Base-by-base conservation (phyloP, 2,888 invertebrate species). In the Oscheius sp. region DNA sequence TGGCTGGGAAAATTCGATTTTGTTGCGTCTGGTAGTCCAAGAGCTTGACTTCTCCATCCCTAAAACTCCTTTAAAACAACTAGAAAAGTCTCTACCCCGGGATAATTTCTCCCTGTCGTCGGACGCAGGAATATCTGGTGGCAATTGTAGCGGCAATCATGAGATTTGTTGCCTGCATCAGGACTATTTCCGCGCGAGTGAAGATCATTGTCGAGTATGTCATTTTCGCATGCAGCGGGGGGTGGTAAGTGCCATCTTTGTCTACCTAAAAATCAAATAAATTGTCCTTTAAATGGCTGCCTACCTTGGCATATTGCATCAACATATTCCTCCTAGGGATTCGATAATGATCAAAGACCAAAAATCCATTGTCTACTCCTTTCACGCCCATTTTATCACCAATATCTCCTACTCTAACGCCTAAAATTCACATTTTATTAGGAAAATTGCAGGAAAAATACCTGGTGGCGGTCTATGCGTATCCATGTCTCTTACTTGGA, bases 11-110 rank as follows among this genome's bases (percentile, higher is more conserved):
- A 29, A 98, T 89, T 89, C 96, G 95, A 88, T 94, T 93, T 89
- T 96, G 96, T 88, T 97, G 97, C 0, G 96, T 95, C 76, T 94
- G 92, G 88, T 94, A 97, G 88, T 97, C 95, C 76, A 98, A 90
- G 84, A 98, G 94, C 89, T 95, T 94, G 0, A 94, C 93, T 89
- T 96, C 96, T 66, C 96, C 91, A 83, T 93, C 91, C 0, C 95
- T 93, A 83, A 96, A 93, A 23, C 1, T 3, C 12, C 25, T 58
- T 58, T n/a, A 29, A n/a, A n/a, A n/a, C 7, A 35, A 13, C 25
- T 29, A 49, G 23, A 69, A 5, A 59, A 29, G n/a, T 68, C 9
- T 21, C 27, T 58, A 94, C 94, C 93, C 91, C 0, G 93, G 92
- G 86, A 93, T 93, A 53, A 94, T 92, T 89, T 94, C 94, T 75